Conservation (phyloP, 2,797 vertebrate genomes). For the Rhincodon typus region DNA sequence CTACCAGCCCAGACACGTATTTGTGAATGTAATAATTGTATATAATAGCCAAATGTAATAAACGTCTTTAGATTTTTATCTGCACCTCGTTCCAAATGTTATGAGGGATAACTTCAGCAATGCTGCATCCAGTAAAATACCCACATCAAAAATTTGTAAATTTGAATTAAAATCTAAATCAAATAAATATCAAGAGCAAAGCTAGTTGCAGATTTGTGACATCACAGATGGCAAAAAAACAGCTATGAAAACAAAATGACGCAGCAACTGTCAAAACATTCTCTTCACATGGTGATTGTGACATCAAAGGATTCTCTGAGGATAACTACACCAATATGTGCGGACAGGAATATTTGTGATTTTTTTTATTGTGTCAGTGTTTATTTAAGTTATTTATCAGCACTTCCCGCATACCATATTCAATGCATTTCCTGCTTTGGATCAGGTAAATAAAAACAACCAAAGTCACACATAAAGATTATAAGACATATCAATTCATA, state of each 20-base stretch:
- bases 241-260: not conserved
- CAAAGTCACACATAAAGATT: not conserved
- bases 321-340: not conserved
- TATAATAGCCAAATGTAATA: too few species aligned
- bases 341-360: not conserved
- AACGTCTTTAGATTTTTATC: too few species aligned
- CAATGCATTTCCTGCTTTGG: not conserved
- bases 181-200: conserved; percentile 3
- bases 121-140: too few species aligned
- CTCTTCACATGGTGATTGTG: not conserved
- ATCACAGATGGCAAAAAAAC: not conserved
- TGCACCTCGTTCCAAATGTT: too few species aligned
- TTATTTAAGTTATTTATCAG: not conserved
- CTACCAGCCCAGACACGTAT: too few species aligned
- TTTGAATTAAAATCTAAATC: conserved; percentile 1
- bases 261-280: not conserved
- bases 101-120: too few species aligned
- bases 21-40: too few species aligned
- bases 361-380: not conserved
- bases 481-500: not conserved
- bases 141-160: not conserved
- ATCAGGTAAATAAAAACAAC: not conserved
- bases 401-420: not conserved
- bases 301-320: not conserved
- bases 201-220: not conserved